Percentiles rank a stretch among this genome's conserved stretches.
Conservation (phyloP, 2,113 vertebrate genomes). For the Thamnaconus septentrionalis region DNA sequence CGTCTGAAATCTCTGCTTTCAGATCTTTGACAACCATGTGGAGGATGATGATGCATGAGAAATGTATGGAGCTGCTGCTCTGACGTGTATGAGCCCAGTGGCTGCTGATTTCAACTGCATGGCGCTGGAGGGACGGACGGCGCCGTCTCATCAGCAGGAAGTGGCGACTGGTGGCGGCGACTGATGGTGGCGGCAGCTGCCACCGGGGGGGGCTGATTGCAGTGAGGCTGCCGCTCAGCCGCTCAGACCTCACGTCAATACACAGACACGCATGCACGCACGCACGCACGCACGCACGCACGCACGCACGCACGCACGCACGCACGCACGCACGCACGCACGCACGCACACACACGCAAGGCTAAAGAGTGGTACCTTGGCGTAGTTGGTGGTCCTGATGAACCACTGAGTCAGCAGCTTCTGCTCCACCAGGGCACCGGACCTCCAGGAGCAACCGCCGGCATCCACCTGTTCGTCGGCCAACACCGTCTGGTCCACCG, state of each 20-base stretch:
- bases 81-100: no score
- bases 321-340: no score
- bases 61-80: no score
- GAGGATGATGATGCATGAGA: no score
- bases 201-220: slow-evolving; percentile 59
- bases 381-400: slow-evolving; percentile 93
- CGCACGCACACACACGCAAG: not conserved
- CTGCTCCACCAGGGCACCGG: slow-evolving; percentile 91
- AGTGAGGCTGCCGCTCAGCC: slow-evolving; percentile 39
- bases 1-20: no score
- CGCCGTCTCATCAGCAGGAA: slow-evolving; percentile 47
- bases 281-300: not conserved
- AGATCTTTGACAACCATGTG: no score
- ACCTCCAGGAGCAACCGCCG: slow-evolving; percentile 91
- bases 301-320: not conserved
- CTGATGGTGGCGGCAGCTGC: slow-evolving; percentile 10
- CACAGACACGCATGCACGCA: no score
- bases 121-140: no score
- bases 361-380: slow-evolving; percentile 79
- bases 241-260: not conserved
- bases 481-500: slow-evolving; percentile 92
- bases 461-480: slow-evolving; percentile 98
- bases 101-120: no score
- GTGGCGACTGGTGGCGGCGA: slow-evolving; percentile 23
- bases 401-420: slow-evolving; percentile 97